Conservation (phyloP, 2,113 vertebrate genomes). For the Sula dactylatra region DNA sequence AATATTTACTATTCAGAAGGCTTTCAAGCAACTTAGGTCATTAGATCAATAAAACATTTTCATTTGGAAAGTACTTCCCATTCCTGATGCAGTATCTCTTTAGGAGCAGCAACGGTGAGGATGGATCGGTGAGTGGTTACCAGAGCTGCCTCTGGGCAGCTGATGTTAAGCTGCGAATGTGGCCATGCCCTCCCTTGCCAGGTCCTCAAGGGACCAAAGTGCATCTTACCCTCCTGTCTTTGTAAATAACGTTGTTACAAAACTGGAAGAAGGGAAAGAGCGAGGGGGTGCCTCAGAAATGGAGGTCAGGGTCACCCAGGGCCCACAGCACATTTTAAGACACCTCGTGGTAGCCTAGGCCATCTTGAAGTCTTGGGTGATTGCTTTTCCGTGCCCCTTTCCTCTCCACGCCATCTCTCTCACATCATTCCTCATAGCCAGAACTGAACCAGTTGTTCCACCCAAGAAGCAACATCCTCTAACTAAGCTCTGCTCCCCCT, state of each 20-base stretch:
- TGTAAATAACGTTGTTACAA: neutral
- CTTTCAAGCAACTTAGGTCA: slow-evolving; percentile 38
- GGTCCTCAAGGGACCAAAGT: neutral
- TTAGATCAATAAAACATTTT: slow-evolving; percentile 56
- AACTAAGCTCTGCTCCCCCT: neutral
- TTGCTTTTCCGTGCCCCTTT: neutral
- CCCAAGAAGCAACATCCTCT: neutral
- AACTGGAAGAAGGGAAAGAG: neutral
- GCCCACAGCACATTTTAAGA: rapidly evolving
- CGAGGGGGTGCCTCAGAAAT: neutral
- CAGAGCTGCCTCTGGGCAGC: neutral
- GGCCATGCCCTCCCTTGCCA: neutral
- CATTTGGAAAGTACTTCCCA: neutral
- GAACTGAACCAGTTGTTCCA: neutral
- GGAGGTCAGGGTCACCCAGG: rapidly evolving
- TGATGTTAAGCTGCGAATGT: neutral
- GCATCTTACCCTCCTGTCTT: neutral
- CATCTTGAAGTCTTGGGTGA: neutral
- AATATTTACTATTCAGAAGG: slow-evolving; percentile 48
- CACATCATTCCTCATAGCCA: neutral
- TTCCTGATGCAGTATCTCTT: neutral
- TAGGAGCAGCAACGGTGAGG: neutral
- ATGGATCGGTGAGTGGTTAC: neutral
- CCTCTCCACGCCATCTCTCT: neutral
- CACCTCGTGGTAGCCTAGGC: neutral